A percentile compares a stretch with the other conserved stretches of the same genome.
phyloP scores from a whole-genome alignment of 2,888 invertebrate genomes.

The Allygus modestus region DNA sequence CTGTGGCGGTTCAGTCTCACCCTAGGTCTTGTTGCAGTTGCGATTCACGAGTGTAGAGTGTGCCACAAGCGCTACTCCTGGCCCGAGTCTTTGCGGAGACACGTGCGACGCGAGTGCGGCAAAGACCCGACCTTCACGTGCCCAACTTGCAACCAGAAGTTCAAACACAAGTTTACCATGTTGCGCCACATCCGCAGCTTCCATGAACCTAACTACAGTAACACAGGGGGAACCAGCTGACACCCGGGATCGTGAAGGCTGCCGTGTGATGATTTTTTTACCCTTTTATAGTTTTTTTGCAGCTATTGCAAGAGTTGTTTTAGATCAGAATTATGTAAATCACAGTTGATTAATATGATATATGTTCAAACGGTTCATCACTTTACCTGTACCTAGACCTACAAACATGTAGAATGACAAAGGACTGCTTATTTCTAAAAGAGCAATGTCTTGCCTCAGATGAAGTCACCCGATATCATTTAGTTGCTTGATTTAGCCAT shows the following conservation, averaged over 20 bases:
- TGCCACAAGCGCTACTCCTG: constrained; percentile 49
- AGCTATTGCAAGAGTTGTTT: no score
- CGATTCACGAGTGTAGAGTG: neutral
- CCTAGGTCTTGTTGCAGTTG: neutral
- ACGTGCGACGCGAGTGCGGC: constrained; percentile 74
- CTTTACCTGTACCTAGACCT: no score
- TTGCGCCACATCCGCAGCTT: constrained; percentile 24
- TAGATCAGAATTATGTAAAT: no score
- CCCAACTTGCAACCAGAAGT: constrained; percentile 64
- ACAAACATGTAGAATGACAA: no score
- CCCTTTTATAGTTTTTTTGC: no score
- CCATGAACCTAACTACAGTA: constrained; percentile 23
- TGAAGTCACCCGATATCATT: no score
- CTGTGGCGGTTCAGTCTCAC: neutral
- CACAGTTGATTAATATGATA: no score
- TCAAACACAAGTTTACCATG: constrained; percentile 50
- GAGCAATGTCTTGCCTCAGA: no score
- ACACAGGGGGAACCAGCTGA: neutral
- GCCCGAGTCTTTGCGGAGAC: constrained; percentile 67
- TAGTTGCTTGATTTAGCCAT: no score
- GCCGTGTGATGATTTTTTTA: no score
- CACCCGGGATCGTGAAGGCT: neutral
- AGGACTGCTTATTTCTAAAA: no score
- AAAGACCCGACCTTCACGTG: constrained; percentile 73
- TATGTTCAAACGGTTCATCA: no score